A percentile compares a stretch with the other conserved stretches of the same genome.
These are phyloP conservation scores for Sturmia bella DNA, from an alignment of 2,888 invertebrate species.

Conservation along the genomic window DNA sequence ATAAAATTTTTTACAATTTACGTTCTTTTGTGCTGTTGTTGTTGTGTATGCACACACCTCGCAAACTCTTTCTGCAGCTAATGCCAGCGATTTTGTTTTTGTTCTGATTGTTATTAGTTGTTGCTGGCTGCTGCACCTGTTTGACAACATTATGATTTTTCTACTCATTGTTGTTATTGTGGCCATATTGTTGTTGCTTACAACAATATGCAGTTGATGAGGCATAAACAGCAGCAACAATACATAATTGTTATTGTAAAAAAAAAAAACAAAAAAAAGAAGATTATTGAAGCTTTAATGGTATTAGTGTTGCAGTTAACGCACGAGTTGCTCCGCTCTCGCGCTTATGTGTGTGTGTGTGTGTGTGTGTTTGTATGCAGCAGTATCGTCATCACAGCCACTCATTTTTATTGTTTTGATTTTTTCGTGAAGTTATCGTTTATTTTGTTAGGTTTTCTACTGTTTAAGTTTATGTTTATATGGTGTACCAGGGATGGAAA, in stretches of 20 bases:
- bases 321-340: not conserved
- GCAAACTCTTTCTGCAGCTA: conserved; percentile 11
- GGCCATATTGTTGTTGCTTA: conserved; percentile 16
- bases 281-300: conserved; percentile 37
- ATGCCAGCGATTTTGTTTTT: conserved; percentile 36
- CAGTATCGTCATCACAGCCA: conserved; percentile 24
- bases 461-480: conserved; percentile 22
- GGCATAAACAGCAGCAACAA: conserved; percentile 50
- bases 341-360: not conserved
- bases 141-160: conserved; percentile 65
- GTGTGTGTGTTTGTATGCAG: not conserved
- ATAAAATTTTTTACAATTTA: conserved; percentile 41
- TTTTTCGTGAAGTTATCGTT: conserved; percentile 60
- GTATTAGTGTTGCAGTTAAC: conserved; percentile 23
- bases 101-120: conserved; percentile 67
- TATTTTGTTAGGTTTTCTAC: conserved; percentile 22
- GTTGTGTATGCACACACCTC: conserved; percentile 7
- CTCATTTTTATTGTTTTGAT: conserved; percentile 54
- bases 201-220: conserved; percentile 56
- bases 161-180: conserved; percentile 18
- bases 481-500: not conserved
- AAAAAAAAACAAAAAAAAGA: not conserved
- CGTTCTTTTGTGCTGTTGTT: conserved; percentile 29
- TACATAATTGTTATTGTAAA: conserved; percentile 44
- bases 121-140: conserved; percentile 69